phyloP scores from a whole-genome alignment of 2,888 invertebrate species.

The Torymus tubicola region DNA sequence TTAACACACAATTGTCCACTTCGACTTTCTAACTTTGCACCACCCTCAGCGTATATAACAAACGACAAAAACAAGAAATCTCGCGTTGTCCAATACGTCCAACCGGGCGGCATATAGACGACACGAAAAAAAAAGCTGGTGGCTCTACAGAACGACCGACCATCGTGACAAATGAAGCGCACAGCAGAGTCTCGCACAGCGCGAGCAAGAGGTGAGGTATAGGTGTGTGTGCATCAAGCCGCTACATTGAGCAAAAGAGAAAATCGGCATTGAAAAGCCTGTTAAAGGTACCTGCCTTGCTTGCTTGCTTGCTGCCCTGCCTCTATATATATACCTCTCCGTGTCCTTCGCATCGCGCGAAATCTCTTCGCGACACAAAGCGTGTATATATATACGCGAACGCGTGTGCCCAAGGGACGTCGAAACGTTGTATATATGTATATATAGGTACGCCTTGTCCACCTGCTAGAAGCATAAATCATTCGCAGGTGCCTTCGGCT shows the following conservation, averaged over 20 bases:
- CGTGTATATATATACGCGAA: conserved; percentile 66
- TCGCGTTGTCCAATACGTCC: no score
- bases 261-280: conserved; percentile 65
- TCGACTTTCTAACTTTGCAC: no score
- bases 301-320: neutral
- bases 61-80: no score
- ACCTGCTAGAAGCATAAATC: conserved; percentile 71
- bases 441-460: conserved; percentile 57
- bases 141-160: no score
- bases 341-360: neutral
- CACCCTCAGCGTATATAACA: no score
- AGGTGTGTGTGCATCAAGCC: neutral
- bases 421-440: conserved; percentile 60
- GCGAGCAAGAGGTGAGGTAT: neutral
- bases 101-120: no score
- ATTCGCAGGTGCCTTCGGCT: conserved; percentile 62
- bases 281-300: conserved; percentile 61
- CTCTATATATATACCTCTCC: neutral
- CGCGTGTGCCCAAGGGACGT: conserved; percentile 56
- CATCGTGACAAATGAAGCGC: neutral
- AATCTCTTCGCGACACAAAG: conserved; percentile 20
- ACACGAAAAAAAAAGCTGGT: no score
- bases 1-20: no score
- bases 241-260: neutral
- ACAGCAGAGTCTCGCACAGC: neutral